Evolutionary conservation across 2,113 vertebrate species (phyloP), one percentile per base, ranked within the genome.

Genomic region (Microcebus tavaratra): DNA sequence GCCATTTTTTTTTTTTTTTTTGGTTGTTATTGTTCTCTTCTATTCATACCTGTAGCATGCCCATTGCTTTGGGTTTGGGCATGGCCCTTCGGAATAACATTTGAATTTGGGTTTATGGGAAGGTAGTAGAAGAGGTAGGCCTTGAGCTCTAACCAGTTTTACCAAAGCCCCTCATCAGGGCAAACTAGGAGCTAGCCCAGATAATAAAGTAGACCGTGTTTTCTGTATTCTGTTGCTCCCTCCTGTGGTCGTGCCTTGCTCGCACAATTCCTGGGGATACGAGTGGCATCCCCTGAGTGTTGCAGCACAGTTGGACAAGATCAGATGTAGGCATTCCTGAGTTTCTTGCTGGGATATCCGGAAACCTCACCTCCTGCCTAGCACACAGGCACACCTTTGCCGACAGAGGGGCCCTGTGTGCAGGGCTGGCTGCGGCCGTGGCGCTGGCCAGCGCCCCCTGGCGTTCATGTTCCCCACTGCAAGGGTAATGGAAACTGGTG

Each of bases 331-430:
- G 23, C 12, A 63, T 39, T 86, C 23, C 53, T 23, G 68, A 59
- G 3, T 79, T 78, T 72, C 23, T 42, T 48, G 27, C 63, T 48
- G 25, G 53, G 15, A 27, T 36, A 48, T 21, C 53, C 48, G 34
- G 80, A 91, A 93, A 67, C 57, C 8, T 61, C 48, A 15, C 31
- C 34, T 65, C 50, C n/a, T 2, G 0, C 29, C 39, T 14, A 36
- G 70, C 34, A 1, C 21, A 5, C 0, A 14, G 39, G n/a, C 6
- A 7, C 50, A 2, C 25, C 17, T 36, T 39, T 14, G 8, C 27
- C 6, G 8, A 5, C 12, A 0, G 20, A 39, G 6, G 1, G 61
- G 15, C 6, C 73, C 80, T 8, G 3, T 11, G 4, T 7, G 0
- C 6, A 9, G 82, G 34, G 5, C 42, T 59, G 15, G 13, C 27